Percentiles rank a stretch among this genome's conserved stretches.
Evolutionary conservation across 2,797 vertebrate species (phyloP).

Genomic region (Champsocephalus gunnari): DNA sequence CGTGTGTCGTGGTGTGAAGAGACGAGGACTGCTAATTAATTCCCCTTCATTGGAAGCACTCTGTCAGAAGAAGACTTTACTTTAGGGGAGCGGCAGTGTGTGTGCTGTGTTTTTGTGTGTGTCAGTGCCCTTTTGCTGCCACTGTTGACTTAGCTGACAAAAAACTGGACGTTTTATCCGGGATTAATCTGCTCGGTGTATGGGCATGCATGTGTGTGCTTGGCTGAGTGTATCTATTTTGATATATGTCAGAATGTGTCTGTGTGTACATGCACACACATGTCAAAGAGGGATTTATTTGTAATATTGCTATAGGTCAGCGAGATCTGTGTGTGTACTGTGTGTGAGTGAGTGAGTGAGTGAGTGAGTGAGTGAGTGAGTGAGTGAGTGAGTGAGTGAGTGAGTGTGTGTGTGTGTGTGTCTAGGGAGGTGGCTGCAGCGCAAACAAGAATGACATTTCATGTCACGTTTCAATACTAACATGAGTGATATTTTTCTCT

Average conservation of each 20-base stretch:
- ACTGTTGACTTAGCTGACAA: slow-evolving; percentile 42
- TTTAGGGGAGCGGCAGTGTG: background rate
- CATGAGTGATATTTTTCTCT: slow-evolving; percentile 76
- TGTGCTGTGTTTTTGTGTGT: background rate
- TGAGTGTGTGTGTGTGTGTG: background rate
- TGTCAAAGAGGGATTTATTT: slow-evolving; percentile 53
- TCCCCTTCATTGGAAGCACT: slow-evolving; percentile 35
- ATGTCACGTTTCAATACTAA: slow-evolving; percentile 71
- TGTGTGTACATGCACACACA: slow-evolving; percentile 29
- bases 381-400: background rate
- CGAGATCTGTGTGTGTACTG: slow-evolving; percentile 4
- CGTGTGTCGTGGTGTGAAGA: slow-evolving; percentile 27
- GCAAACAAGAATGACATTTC: slow-evolving; percentile 64
- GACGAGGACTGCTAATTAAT: slow-evolving; percentile 46
- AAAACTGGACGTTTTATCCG: slow-evolving; percentile 44
- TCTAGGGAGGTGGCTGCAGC: slow-evolving; percentile 5
- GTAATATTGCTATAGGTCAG: slow-evolving; percentile 56
- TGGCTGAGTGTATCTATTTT: slow-evolving; percentile 25
- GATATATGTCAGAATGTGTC: slow-evolving; percentile 23
- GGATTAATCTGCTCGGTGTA: slow-evolving; percentile 27
- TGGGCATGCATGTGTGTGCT: slow-evolving; percentile 20
- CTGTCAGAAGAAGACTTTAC: slow-evolving; percentile 14
- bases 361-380: slow-evolving; percentile 1
- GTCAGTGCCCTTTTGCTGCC: slow-evolving; percentile 39
- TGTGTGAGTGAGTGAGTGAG: no score